Evolutionary conservation across 2,888 invertebrate species (phyloP).

Genomic region (Plemyria rubiginata): DNA sequence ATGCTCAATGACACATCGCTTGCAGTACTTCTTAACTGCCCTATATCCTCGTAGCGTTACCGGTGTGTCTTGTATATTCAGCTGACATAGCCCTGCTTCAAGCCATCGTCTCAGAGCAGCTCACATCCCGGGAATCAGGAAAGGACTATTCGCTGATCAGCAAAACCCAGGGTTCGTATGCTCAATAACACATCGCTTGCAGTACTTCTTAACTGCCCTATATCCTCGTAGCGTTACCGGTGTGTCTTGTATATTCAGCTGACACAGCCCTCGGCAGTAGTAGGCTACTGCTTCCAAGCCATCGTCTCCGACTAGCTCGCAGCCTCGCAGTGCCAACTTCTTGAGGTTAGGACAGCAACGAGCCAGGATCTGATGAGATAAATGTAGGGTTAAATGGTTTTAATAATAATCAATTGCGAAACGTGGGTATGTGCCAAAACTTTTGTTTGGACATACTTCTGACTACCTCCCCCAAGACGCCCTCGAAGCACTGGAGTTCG

Average conservation of each 20-base stretch:
- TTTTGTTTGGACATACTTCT: too few relatives aligned
- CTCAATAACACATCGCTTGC: conserved; percentile 96
- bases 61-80: conserved; percentile 97
- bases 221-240: conserved; percentile 95
- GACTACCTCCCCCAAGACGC: too few relatives aligned
- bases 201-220: conserved; percentile 95
- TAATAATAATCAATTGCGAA: too few relatives aligned
- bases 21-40: conserved; percentile 97
- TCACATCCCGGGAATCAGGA: too few relatives aligned
- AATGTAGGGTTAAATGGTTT: neutral
- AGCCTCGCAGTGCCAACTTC: conserved; percentile 94
- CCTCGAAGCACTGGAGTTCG: too few relatives aligned
- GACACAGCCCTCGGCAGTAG: conserved; percentile 94
- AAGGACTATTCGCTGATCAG: conserved; percentile 57
- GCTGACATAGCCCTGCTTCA: conserved; percentile 92
- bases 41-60: conserved; percentile 95
- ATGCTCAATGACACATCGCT: conserved; percentile 96
- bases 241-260: conserved; percentile 97
- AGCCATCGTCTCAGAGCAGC: conserved; percentile 94
- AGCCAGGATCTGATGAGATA: conserved; percentile 89
- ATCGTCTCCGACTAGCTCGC: conserved; percentile 95
- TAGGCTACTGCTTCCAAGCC: conserved; percentile 94
- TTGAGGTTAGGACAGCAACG: conserved; percentile 96
- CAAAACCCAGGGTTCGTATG: conserved; percentile 98
- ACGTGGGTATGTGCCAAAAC: too few relatives aligned